phyloP scores from a whole-genome alignment of 2,888 invertebrate genomes.

The Patella caerulea region DNA sequence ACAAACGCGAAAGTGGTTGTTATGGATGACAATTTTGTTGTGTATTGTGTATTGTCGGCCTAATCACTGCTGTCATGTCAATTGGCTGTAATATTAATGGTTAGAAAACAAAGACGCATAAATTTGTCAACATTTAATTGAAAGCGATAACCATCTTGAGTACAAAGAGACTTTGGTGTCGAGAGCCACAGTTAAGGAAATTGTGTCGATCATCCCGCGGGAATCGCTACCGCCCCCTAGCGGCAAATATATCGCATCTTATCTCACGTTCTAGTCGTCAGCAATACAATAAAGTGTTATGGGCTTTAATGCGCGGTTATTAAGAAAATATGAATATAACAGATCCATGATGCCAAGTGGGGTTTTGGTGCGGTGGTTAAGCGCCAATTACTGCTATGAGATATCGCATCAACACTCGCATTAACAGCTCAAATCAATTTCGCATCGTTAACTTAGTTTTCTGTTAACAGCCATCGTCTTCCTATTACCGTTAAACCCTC shows the following conservation, averaged over 20 bases:
- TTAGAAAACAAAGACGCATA: constrained; percentile 8
- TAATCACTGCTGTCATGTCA: constrained; percentile 10
- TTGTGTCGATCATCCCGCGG: constrained; percentile 1
- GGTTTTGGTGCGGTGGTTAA: constrained; percentile 21
- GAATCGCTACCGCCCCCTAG: constrained; percentile 8
- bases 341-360: constrained; percentile 6
- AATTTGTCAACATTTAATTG: constrained; percentile 9
- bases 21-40: too few relatives aligned
- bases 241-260: neutral
- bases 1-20: too few relatives aligned
- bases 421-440: constrained; percentile 23
- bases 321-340: constrained; percentile 22
- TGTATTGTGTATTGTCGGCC: neutral
- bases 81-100: constrained; percentile 2
- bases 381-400: constrained; percentile 21
- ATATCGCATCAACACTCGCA: constrained; percentile 24
- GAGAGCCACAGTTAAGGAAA: constrained; percentile 5
- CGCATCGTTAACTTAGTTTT: neutral
- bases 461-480: too few relatives aligned
- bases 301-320: neutral
- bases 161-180: constrained; percentile 4
- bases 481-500: too few relatives aligned
- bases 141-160: constrained; percentile 9
- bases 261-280: neutral
- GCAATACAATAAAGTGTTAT: neutral